A percentile compares a stretch with the other conserved stretches of the same genome.
Conservation (phyloP, 2,113 vertebrate genomes). For the Dolichotis patagonum region DNA sequence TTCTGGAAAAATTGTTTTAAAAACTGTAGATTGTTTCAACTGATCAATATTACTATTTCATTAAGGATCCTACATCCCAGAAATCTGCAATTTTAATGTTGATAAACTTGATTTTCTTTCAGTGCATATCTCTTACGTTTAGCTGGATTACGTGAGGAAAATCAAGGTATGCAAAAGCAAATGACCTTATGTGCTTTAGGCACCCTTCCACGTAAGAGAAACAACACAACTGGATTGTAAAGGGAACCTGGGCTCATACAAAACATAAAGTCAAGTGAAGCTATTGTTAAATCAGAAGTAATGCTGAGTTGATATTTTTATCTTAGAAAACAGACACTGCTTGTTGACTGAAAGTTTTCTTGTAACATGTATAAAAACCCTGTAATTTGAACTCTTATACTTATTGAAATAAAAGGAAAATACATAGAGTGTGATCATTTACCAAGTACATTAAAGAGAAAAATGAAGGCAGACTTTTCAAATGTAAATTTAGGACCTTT, state of each 20-base stretch:
- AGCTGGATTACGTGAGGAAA: neutral
- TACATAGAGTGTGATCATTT: neutral
- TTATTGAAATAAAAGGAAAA: neutral
- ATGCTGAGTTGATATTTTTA: neutral
- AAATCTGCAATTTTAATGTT: conserved; percentile 31
- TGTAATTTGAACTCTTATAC: neutral
- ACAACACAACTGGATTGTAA: neutral
- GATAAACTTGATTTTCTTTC: neutral
- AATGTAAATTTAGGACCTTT: neutral
- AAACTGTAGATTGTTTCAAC: neutral
- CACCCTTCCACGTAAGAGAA: neutral
- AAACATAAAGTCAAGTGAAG: conserved; percentile 46
- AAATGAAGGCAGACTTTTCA: neutral
- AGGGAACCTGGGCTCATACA: neutral
- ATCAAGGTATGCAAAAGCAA: neutral
- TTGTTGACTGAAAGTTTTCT: neutral
- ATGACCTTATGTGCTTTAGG: neutral
- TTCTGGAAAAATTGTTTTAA: neutral
- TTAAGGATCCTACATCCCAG: conserved; percentile 11
- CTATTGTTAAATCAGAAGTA: neutral
- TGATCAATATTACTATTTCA: neutral
- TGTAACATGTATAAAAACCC: neutral
- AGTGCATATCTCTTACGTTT: neutral
- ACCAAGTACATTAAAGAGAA: neutral
- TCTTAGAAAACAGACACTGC: conserved; percentile 20